These are phyloP conservation scores for Ciconia maguari DNA, from an alignment of 2,113 vertebrate genomes.

Conservation along the genomic window DNA sequence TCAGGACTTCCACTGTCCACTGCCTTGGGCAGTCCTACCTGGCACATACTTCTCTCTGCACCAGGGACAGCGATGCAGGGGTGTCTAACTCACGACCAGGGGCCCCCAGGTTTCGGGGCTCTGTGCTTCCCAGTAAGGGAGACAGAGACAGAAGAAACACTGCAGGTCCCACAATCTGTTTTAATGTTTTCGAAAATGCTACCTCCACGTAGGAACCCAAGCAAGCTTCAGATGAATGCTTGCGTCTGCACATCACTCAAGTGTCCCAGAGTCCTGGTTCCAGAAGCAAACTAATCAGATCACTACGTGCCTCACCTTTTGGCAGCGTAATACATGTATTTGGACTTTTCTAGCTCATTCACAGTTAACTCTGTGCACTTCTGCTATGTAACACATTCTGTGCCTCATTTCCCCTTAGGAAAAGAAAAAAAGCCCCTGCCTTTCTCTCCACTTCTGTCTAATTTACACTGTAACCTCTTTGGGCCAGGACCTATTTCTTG, in stretches of 20 bases:
- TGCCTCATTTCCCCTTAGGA: neutral
- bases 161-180: neutral
- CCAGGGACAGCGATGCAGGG: neutral
- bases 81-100: accelerated
- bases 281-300: neutral
- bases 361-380: neutral
- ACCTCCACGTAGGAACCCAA: neutral
- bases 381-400: neutral
- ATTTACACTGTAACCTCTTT: constrained; percentile 47
- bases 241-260: accelerated
- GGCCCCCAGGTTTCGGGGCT: accelerated
- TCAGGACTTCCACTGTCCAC: neutral
- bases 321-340: accelerated
- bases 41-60: neutral
- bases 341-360: neutral
- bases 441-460: constrained; percentile 5
- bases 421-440: neutral
- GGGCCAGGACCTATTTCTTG: constrained; percentile 28
- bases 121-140: neutral
- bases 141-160: neutral
- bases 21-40: neutral
- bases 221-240: neutral
- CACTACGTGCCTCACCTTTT: neutral
- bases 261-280: neutral
- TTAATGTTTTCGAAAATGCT: neutral